phyloP scores from a whole-genome alignment of 2,888 invertebrate species.

The Netelia fuscicornis region DNA sequence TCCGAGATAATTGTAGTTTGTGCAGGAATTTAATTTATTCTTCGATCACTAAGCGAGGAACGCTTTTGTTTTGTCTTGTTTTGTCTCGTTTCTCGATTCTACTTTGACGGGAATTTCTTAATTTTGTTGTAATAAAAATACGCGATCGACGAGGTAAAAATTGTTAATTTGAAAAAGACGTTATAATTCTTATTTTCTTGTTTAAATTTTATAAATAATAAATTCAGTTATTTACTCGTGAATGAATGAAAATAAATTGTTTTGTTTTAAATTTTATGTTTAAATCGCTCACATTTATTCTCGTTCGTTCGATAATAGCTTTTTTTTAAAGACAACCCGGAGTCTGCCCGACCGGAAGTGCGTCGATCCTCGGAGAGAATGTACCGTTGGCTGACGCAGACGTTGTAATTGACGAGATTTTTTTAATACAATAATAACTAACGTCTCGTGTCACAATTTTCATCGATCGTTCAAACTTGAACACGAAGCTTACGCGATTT shows the following conservation, averaged over 20 bases:
- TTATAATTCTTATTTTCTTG: no score
- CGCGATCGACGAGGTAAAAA: no score
- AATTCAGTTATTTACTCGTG: no score
- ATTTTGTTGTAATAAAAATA: no score
- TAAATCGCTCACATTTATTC: neutral
- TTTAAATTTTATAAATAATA: no score
- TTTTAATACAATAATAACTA: neutral
- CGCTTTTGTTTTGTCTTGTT: neutral
- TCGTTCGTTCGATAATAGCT: conserved; percentile 1
- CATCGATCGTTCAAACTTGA: neutral
- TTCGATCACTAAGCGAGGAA: neutral
- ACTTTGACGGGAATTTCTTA: neutral
- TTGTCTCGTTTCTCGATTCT: neutral
- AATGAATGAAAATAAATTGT: no score
- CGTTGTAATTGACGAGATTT: neutral
- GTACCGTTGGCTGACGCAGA: neutral
- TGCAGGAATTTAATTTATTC: conserved; percentile 51
- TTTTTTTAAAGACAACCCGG: neutral
- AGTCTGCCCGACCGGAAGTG: conserved; percentile 23
- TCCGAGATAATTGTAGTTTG: conserved; percentile 56
- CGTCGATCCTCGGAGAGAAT: conserved; percentile 25
- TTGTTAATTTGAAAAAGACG: no score
- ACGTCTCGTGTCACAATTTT: neutral
- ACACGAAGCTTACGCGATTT: neutral
- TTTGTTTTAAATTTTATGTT: no score